Percentiles rank a stretch among this genome's conserved stretches.
phyloP scores from a whole-genome alignment of 2,888 invertebrate species.

The Linyphia triangularis region DNA sequence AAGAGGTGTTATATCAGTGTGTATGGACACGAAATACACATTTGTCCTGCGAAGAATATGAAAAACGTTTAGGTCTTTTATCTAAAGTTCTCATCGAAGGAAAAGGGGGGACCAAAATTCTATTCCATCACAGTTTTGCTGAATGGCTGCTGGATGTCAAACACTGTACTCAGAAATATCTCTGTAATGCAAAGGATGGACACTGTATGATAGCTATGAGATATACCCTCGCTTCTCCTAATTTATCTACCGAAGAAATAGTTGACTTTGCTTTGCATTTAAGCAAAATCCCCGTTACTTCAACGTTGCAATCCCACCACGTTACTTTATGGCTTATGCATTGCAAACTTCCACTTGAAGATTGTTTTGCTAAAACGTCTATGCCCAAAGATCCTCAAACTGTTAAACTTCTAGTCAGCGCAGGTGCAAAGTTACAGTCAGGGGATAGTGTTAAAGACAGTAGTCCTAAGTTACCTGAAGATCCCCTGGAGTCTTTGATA shows the following conservation, averaged over 20 bases:
- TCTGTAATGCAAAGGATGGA: conserved; percentile 92
- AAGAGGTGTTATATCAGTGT: conserved; percentile 89
- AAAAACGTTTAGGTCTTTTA: conserved; percentile 87
- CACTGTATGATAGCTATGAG: conserved; percentile 91
- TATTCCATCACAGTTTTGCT: conserved; percentile 96
- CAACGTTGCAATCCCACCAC: conserved; percentile 82
- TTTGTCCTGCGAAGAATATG: conserved; percentile 89
- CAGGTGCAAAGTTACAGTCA: conserved; percentile 83
- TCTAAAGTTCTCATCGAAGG: conserved; percentile 83
- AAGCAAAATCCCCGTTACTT: conserved; percentile 79
- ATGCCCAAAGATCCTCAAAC: conserved; percentile 75
- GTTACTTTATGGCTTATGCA: conserved; percentile 88
- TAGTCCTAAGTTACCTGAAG: conserved; percentile 69
- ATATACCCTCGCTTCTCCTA: conserved; percentile 83
- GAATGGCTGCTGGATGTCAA: conserved; percentile 98
- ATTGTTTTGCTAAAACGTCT: conserved; percentile 74
- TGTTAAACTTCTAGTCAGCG: conserved; percentile 85
- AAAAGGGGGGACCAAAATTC: conserved; percentile 80
- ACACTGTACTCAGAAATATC: conserved; percentile 95
- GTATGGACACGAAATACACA: conserved; percentile 89
- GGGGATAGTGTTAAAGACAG: conserved; percentile 78
- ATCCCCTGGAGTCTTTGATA: conserved; percentile 69
- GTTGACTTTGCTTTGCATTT: conserved; percentile 82
- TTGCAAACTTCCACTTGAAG: conserved; percentile 82
- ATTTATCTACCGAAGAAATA: conserved; percentile 80